Percentiles rank a stretch among this genome's conserved stretches.
Conservation (phyloP, 2,888 invertebrate species). For the Hololepta plana region DNA sequence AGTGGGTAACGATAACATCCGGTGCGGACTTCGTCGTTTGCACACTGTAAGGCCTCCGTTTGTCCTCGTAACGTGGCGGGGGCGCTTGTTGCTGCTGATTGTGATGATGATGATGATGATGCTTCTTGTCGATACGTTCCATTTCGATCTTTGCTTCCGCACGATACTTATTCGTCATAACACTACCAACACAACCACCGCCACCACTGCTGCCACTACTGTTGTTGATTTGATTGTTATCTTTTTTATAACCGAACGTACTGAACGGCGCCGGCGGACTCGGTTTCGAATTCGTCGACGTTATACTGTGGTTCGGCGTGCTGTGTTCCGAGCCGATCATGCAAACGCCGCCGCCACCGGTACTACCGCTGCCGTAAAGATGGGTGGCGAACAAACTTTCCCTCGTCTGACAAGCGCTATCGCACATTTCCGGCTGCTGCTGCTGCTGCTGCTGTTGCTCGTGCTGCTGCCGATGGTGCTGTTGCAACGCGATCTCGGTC, state of each 20-base stretch:
- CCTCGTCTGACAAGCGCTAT: constrained; percentile 67
- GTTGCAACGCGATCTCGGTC: too few relatives aligned
- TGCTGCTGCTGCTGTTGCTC: too few relatives aligned
- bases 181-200: too few relatives aligned
- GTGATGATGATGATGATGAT: too few relatives aligned
- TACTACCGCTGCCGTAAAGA: too few relatives aligned
- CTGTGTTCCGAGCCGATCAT: constrained; percentile 24
- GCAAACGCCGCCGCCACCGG: too few relatives aligned
- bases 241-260: constrained; percentile 35
- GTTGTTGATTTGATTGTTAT: too few relatives aligned
- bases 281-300: constrained; percentile 17
- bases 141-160: constrained; percentile 44
- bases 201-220: too few relatives aligned
- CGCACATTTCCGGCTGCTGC: constrained; percentile 40
- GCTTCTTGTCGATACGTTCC: too few relatives aligned
- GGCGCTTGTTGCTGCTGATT: constrained; percentile 6
- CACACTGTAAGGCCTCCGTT: constrained; percentile 52
- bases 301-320: constrained; percentile 24
- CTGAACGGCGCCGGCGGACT: constrained; percentile 29
- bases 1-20: constrained; percentile 75
- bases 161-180: constrained; percentile 28
- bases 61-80: constrained; percentile 12
- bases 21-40: constrained; percentile 80
- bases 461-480: constrained; percentile 10
- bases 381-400: constrained; percentile 49